phyloP scores from a whole-genome alignment of 2,888 invertebrate species.

The Cosmorhoe ocellata region DNA sequence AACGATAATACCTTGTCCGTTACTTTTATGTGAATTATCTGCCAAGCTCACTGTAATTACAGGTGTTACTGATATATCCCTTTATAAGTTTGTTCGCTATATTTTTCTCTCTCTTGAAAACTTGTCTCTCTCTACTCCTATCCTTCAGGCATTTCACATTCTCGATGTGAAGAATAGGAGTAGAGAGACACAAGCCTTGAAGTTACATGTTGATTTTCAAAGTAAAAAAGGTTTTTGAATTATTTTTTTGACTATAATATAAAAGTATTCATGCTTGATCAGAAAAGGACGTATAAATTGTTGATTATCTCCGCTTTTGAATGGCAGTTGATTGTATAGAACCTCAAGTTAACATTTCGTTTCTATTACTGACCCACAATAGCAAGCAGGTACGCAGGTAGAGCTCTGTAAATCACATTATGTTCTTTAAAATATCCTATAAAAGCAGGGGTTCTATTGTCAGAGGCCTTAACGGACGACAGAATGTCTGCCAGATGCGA shows the following conservation, averaged over 20 bases:
- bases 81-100: slow-evolving; percentile 10
- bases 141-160: too few species aligned
- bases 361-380: slow-evolving; percentile 26
- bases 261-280: not conserved
- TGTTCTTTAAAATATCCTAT: slow-evolving; percentile 32
- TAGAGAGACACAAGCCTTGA: too few species aligned
- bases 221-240: too few species aligned
- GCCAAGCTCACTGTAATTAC: slow-evolving; percentile 28
- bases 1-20: slow-evolving; percentile 33
- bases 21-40: slow-evolving; percentile 39
- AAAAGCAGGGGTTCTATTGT: slow-evolving; percentile 49
- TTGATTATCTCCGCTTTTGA: slow-evolving; percentile 21
- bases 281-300: slow-evolving; percentile 11
- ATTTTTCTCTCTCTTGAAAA: too few species aligned
- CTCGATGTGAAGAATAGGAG: too few species aligned
- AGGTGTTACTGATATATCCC: slow-evolving; percentile 9
- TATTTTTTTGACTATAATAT: too few species aligned
- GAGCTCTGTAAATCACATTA: slow-evolving; percentile 39
- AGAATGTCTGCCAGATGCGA: slow-evolving; percentile 71
- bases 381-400: slow-evolving; percentile 56
- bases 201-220: too few species aligned
- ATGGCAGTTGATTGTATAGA: slow-evolving; percentile 29
- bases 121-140: too few species aligned
- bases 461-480: slow-evolving; percentile 53
- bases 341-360: slow-evolving; percentile 21